A percentile compares a stretch with the other conserved stretches of the same genome.
Conservation (phyloP, 2,797 vertebrate species). For the Anabas testudineus region DNA sequence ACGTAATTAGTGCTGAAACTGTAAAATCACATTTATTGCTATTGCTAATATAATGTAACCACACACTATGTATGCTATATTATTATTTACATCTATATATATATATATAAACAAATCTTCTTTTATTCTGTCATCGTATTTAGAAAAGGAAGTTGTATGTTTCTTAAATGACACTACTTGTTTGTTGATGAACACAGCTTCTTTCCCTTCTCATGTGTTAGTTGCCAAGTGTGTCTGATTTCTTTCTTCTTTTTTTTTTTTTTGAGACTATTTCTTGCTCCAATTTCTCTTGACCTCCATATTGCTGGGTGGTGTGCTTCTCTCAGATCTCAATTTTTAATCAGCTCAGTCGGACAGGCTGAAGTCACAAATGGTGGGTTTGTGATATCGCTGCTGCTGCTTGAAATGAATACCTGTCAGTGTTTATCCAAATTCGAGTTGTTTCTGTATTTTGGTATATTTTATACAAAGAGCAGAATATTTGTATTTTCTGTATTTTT, state of each 20-base stretch:
- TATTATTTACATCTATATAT: no score
- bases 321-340: conserved; percentile 57
- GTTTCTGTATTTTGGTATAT: conserved; percentile 13
- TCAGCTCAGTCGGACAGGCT: conserved; percentile 42
- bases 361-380: conserved; percentile 41
- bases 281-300: conserved; percentile 58
- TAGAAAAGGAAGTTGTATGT: conserved; percentile 33
- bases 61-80: no score
- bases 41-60: not conserved
- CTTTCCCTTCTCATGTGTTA: conserved; percentile 21
- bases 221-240: conserved; percentile 33
- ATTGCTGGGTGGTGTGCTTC: conserved; percentile 33
- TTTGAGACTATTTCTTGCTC: conserved; percentile 22
- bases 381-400: conserved; percentile 55
- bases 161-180: conserved; percentile 29
- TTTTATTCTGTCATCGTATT: conserved; percentile 20
- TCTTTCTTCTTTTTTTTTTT: not conserved
- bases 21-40: no score
- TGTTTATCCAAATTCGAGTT: conserved; percentile 31
- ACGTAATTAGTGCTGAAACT: not conserved
- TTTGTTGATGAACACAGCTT: conserved; percentile 50
- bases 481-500: conserved; percentile 1
- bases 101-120: no score
- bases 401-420: conserved; percentile 49
- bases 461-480: conserved; percentile 23